Evolutionary conservation across 2,113 vertebrate species (phyloP), one percentile per base, ranked within the genome.

Genomic region (Gobius niger): DNA sequence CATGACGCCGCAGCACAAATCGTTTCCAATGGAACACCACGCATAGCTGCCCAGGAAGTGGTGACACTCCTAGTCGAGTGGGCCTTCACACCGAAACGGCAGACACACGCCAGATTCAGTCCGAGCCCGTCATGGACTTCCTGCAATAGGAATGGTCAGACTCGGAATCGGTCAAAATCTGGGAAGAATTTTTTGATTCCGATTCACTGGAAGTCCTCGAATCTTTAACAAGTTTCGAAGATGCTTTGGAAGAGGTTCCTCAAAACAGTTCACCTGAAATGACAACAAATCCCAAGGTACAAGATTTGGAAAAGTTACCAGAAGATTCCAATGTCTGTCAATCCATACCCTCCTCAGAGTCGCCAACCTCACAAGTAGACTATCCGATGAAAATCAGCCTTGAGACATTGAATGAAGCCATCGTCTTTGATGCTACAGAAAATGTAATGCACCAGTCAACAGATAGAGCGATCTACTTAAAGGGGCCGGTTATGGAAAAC

Each of bases 391-490:
- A 76, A 73, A 68, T 85, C 49, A 80, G 72, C 53, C 80, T 87
- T 0, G 78, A 64, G 13, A 62, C 63, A 7, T 75, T 87, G 0
- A 86, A 63, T 9, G 59, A 84, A 41, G 83, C 63, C 0, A 51
- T 87, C 4, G 9, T 70, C 10, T 54, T 53, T 9, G 49, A n/a
- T 47, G 67, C 65, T 5, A 2, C 11, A 1, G 19, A 52, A 16
- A 6, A 50, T 41, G 6, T 65, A 44, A 47, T 15, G 1, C 72
- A 67, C 70, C 61, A 50, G 62, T 68, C n/a, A 19, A 83, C 74
- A 0, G 85, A 89, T 77, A 82, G 77, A 73, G 87, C 87, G 0
- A 64, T 89, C 7, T 89, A 89, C 72, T 12, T 89, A 68, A 83
- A 63, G 0, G 83, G 85, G 60, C 52, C 64, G n/a, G 67, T 69